Evolutionary conservation across 2,113 vertebrate genomes (phyloP), one percentile per base, ranked within the genome.

Genomic region (Ameiurus melas): DNA sequence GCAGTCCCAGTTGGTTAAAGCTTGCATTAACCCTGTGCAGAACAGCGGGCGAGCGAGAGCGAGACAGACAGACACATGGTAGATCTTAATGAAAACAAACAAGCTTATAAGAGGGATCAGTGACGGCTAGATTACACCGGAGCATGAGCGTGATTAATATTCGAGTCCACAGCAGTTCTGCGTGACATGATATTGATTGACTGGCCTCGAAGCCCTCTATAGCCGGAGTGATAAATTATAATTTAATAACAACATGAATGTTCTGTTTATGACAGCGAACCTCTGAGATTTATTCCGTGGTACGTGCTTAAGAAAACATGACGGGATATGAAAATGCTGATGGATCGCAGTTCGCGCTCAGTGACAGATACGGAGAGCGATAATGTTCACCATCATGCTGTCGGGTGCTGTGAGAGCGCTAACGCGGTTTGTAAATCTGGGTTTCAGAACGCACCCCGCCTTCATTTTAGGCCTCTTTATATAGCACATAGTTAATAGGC

Each of bases 1-100:
- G 73, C 83, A 75, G 79, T 57, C 78, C 55, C 36, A 55, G n/a
- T 84, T 62, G 25, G 66, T 85, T 81, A 73, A 86, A 86, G 77
- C 71, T 33, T 4, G 36, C 70, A 83, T 90, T 81, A 90, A 89
- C 90, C 83, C 85, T 87, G 87, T 20, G 64, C 25, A 47, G 58
- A 55, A 86, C 70, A 47, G 64, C 36, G 64, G 30, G 36, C 13
- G 51, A 58, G 47, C 27, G 53, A 57, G 78, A 58, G 57, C 53
- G 25, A 30, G 77, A 55, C 5, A 55, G 77, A 79, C 5, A 79
- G 6, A 57, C 5, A 19, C 3, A 39, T 13, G 57, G 33, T 30
- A 82, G 22, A 60, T 39, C n/a, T 19, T 79, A 88, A 88, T 85
- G 73, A 85, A 88, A 80, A 85, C 83, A 85, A 88, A 88, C 75